A percentile compares a stretch with the other conserved stretches of the same genome.
phyloP scores from a whole-genome alignment of 2,797 vertebrate species.

The Pteropus rufus region DNA sequence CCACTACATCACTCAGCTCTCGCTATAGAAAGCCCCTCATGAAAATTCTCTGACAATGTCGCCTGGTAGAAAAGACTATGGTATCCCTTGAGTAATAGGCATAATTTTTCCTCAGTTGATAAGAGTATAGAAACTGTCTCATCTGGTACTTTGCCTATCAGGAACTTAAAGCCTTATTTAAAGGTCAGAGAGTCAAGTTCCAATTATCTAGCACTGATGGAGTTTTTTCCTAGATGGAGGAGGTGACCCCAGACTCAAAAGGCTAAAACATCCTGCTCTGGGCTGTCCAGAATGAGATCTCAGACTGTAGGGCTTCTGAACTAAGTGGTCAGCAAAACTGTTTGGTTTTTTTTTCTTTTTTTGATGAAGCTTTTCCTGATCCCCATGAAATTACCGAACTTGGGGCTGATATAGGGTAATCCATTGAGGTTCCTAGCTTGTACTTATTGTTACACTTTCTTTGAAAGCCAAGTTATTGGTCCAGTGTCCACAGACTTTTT shows the following conservation, averaged over 20 bases:
- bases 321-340: background rate
- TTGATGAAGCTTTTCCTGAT: background rate
- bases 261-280: background rate
- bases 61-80: constrained; percentile 11
- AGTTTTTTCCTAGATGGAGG: background rate
- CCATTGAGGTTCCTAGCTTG: background rate
- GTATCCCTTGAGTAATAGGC: background rate
- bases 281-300: background rate
- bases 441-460: background rate
- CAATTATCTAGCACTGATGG: background rate
- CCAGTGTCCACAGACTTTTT: background rate
- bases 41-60: background rate
- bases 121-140: background rate
- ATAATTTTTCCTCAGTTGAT: background rate
- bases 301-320: background rate
- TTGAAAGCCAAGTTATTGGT: background rate
- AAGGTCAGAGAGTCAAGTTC: background rate
- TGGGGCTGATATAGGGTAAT: background rate
- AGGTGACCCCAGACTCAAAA: background rate
- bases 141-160: constrained; percentile 1
- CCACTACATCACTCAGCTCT: background rate
- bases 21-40: background rate
- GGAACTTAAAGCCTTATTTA: background rate
- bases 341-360: background rate
- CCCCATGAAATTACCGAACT: background rate